These are phyloP conservation scores for Dreissena rostriformis DNA, from an alignment of 1,140 invertebrate genomes.

Conservation along the genomic window DNA sequence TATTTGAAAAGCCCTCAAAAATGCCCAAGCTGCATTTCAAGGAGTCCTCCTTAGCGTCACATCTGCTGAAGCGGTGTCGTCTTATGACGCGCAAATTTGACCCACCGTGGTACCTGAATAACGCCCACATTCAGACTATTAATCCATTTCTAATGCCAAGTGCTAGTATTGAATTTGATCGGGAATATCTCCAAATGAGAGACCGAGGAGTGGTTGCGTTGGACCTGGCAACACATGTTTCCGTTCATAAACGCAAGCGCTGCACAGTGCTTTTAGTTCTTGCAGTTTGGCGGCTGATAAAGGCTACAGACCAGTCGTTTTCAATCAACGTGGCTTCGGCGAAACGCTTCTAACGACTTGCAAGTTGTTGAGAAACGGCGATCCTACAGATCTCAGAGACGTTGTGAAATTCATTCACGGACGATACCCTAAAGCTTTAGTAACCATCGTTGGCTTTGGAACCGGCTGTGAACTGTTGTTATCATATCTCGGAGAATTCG, in stretches of 20 bases:
- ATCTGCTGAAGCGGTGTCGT: slow-evolving; percentile 69
- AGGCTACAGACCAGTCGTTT: slow-evolving; percentile 73
- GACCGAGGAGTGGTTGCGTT: slow-evolving; percentile 75
- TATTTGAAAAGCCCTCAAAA: slow-evolving; percentile 51
- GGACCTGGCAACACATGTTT: slow-evolving; percentile 71
- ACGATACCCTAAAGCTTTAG: slow-evolving; percentile 63
- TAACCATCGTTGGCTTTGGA: slow-evolving; percentile 71
- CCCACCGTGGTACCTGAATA: slow-evolving; percentile 67
- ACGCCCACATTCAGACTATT: slow-evolving; percentile 74
- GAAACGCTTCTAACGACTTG: slow-evolving; percentile 70
- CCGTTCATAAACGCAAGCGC: slow-evolving; percentile 64
- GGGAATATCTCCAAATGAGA: slow-evolving; percentile 73
- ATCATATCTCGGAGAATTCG: slow-evolving; percentile 78
- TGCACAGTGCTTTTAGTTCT: slow-evolving; percentile 71
- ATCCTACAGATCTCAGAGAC: slow-evolving; percentile 72
- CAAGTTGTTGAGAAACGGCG: slow-evolving; percentile 71
- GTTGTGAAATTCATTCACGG: slow-evolving; percentile 72
- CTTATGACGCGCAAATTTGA: slow-evolving; percentile 64
- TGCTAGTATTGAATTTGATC: slow-evolving; percentile 43
- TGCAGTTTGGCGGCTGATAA: slow-evolving; percentile 62
- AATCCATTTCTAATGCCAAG: slow-evolving; percentile 61
- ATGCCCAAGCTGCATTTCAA: slow-evolving; percentile 72
- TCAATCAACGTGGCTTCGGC: slow-evolving; percentile 74
- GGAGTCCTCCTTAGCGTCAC: slow-evolving; percentile 72
- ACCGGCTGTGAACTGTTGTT: slow-evolving; percentile 71